Base-by-base conservation (phyloP, 2,888 invertebrate species). In the Philereme transversata region DNA sequence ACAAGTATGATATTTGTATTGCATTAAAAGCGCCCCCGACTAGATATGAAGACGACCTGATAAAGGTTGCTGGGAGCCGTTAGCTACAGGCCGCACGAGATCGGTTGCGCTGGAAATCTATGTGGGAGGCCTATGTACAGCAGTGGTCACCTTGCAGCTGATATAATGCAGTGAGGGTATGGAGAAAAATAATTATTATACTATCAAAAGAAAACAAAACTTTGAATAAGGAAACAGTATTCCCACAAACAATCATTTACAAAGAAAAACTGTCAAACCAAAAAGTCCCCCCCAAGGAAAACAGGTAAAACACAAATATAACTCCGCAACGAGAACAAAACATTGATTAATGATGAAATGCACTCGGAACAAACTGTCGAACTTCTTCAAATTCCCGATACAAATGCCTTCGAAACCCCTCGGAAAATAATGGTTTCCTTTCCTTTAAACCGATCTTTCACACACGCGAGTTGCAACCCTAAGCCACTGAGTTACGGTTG, bases 291-390 rank as follows among this genome's bases (percentile, higher is more conserved):
- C 76, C 75, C 66, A 65, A 70, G 77, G 79, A 77, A 83, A 89
- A 82, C 90, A 90, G 90, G 90, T 90, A 87, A 85, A 88, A 86
- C 84, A 79, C 79, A 88, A 86, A 85, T 82, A 86, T 82, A 86
- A 86, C 82, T 77, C 72, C 70, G 41, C 33, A 77, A 79, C 74
- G 76, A 77, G 81, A 90, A 92, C 91, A 91, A 90, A 91, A 90
- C 90, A 88, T 87, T 92, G 88, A 90, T 92, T 88, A 90, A 92
- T 92, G 89, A 89, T 80, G 74, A 90, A 92, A 92, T 92, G 92
- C 92, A 93, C 92, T 93, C 87, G 90, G 87, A 87, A 90, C 91
- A 89, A 90, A 92, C 91, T 91, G 91, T 91, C 91, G 91, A 92
- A 91, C 87, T 92, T 90, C 90, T 90, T 91, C 91, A 90, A 91